Percentiles rank a stretch among this genome's conserved stretches.
phyloP scores from a whole-genome alignment of 2,797 vertebrate genomes.

The Masticophis lateralis region DNA sequence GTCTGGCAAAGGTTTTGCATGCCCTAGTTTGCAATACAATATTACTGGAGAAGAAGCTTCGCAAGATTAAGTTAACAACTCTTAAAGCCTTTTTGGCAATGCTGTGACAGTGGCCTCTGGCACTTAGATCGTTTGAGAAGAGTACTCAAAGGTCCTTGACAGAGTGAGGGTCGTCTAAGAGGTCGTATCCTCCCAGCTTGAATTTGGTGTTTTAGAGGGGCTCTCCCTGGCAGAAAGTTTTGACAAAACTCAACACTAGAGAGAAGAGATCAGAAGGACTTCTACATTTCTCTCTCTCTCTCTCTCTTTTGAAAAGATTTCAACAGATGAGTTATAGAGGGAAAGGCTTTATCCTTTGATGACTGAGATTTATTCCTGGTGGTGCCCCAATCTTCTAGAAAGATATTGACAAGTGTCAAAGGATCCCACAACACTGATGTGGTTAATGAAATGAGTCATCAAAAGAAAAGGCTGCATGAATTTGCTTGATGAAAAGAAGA shows the following conservation, averaged over 20 bases:
- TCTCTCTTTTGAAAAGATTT: neutral
- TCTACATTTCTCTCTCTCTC: neutral
- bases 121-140: no score
- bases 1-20: no score
- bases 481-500: conserved; percentile 5
- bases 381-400: neutral
- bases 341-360: neutral
- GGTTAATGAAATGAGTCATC: neutral
- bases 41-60: no score
- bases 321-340: neutral
- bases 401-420: conserved; percentile 1
- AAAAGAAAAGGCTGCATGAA: neutral
- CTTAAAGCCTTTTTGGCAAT: no score
- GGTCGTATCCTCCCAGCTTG: no score
- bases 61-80: no score
- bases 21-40: no score
- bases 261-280: neutral
- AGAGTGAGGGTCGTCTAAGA: no score
- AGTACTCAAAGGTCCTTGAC: no score
- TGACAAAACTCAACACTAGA: neutral
- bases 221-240: no score
- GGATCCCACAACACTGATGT: neutral
- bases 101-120: no score
- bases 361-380: neutral
- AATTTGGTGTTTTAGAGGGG: neutral